Percentiles rank a stretch among this genome's conserved stretches.
Evolutionary conservation across 2,113 vertebrate species (phyloP).

Genomic region (Anas platyrhynchos): DNA sequence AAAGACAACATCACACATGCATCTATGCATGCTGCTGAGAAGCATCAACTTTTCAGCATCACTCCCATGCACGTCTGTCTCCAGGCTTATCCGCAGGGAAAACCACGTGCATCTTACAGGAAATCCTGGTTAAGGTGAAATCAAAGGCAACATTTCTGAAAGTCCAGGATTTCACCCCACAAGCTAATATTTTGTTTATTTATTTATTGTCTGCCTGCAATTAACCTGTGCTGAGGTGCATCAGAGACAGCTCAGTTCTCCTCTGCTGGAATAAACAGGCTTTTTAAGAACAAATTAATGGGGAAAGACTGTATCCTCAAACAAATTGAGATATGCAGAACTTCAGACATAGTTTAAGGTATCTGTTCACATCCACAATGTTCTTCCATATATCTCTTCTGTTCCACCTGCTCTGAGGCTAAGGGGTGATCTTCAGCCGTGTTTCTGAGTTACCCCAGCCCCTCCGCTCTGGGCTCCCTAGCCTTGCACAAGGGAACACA

Average conservation of each 20-base stretch:
- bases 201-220: not conserved
- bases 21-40: not conserved
- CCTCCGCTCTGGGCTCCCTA: not conserved
- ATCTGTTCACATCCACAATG: not conserved
- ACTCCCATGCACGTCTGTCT: not conserved
- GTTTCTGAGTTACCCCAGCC: not conserved
- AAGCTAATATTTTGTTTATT: not conserved
- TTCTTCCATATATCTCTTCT: not conserved
- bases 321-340: not conserved
- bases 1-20: not conserved
- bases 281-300: not conserved
- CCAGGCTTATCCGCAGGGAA: not conserved
- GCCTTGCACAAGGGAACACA: not conserved
- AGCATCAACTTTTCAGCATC: not conserved
- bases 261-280: not conserved
- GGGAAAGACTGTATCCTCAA: not conserved
- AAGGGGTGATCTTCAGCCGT: accelerated
- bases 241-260: not conserved
- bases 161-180: not conserved
- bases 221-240: accelerated
- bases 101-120: too few relatives aligned
- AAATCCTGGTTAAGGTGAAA: not conserved
- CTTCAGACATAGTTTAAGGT: not conserved
- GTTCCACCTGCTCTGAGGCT: not conserved
- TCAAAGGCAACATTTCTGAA: not conserved